Percentiles rank a stretch among this genome's conserved stretches.
phyloP scores from a whole-genome alignment of 92 coral and sea anemone species.

The Diadumene lineata region DNA sequence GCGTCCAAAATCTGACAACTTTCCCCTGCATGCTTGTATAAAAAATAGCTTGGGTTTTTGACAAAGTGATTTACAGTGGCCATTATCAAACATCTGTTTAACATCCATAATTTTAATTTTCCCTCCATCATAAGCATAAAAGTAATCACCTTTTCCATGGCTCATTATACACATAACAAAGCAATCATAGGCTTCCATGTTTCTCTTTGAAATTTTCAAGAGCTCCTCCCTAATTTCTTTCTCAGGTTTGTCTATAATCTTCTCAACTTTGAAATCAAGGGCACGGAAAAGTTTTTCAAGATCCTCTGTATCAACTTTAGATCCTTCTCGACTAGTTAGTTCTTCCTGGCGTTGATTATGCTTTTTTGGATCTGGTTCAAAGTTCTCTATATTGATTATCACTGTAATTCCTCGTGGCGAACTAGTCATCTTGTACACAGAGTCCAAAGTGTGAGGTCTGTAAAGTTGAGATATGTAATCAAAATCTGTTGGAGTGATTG shows the following conservation, averaged over 20 bases:
- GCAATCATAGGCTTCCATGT: constrained; percentile 64
- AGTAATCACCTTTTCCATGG: constrained; percentile 64
- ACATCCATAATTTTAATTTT: constrained; percentile 16
- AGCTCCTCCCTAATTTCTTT: constrained; percentile 28
- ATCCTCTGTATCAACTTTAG: constrained; percentile 47
- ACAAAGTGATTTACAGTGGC: constrained; percentile 22
- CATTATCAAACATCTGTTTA: constrained; percentile 44
- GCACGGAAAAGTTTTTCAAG: constrained; percentile 50
- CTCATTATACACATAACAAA: constrained; percentile 86
- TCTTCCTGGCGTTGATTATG: not conserved
- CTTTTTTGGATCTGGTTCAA: constrained; percentile 17
- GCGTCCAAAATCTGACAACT: constrained; percentile 43
- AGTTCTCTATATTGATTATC: constrained; percentile 61
- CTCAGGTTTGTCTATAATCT: constrained; percentile 15
- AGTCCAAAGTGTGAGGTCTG: constrained; percentile 13
- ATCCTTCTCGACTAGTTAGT: constrained; percentile 56
- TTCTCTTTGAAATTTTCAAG: constrained; percentile 10
- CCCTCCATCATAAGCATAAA: constrained; percentile 66
- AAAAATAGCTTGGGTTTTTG: constrained; percentile 82
- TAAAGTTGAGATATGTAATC: constrained; percentile 27
- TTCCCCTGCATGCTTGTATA: constrained; percentile 88
- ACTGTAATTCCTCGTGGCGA: constrained; percentile 80
- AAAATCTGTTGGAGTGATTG: constrained; percentile 4
- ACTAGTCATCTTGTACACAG: constrained; percentile 64
- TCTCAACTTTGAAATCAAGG: constrained; percentile 48